Conservation (phyloP, 2,113 vertebrate species). For the Physeter macrocephalus region DNA sequence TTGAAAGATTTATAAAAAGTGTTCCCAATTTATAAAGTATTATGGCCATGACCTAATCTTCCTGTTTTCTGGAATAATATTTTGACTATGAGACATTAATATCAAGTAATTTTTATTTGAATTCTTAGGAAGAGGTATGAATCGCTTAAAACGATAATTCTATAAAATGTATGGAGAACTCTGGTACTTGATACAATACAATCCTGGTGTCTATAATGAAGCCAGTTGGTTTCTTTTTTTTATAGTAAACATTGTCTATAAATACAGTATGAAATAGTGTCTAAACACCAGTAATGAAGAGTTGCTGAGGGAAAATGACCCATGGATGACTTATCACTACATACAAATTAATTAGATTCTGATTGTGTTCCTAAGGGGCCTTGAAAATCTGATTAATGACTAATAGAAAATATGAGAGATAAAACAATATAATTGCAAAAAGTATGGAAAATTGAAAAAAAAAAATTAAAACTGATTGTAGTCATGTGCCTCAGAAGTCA, state of each 20-base stretch:
- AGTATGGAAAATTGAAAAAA: background rate
- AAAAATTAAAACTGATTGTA: background rate
- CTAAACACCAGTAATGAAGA: background rate
- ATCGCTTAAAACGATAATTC: background rate
- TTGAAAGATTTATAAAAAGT: background rate
- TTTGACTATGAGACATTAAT: background rate
- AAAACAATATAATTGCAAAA: background rate
- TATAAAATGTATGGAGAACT: background rate
- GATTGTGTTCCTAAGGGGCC: background rate
- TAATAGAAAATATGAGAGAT: background rate
- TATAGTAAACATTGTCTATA: background rate
- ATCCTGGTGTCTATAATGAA: background rate
- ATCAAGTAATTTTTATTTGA: background rate
- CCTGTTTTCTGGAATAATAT: background rate
- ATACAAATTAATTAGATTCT: background rate
- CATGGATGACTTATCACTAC: background rate
- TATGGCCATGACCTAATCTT: background rate
- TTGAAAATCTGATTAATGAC: background rate
- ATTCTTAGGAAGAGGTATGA: background rate
- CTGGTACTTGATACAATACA: background rate
- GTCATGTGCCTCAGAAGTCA: background rate
- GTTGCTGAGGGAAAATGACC: background rate
- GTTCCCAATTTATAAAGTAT: background rate
- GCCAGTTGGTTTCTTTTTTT: background rate
- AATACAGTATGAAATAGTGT: background rate